Conservation (phyloP, 2,888 invertebrate species). For the Diadromus collaris region DNA sequence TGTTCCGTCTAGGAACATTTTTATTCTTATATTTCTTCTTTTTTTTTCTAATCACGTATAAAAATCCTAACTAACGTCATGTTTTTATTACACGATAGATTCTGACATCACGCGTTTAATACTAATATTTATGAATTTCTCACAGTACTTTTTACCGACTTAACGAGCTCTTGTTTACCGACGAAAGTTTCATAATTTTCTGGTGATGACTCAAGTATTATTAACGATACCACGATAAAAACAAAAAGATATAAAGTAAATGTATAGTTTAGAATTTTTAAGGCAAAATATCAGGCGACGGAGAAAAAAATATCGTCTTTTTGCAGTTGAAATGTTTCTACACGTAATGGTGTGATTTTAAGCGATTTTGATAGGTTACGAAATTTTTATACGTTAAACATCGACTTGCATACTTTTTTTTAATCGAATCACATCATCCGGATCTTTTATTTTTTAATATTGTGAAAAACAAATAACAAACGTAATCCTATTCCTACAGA, state of each 20-base stretch:
- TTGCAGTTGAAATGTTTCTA: constrained; percentile 35
- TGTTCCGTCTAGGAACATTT: constrained; percentile 24
- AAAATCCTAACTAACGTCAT: constrained; percentile 18
- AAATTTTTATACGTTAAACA: constrained; percentile 26
- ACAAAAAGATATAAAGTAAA: constrained; percentile 7
- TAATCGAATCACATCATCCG: not conserved
- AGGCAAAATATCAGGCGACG: constrained; percentile 33
- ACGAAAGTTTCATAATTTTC: constrained; percentile 27
- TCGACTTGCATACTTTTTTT: constrained; percentile 12
- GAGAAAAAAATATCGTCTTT: constrained; percentile 7
- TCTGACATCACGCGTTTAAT: not conserved
- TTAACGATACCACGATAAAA: constrained; percentile 47
- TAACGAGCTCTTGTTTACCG: constrained; percentile 6
- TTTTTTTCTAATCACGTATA: constrained; percentile 46
- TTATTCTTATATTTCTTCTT: not conserved
- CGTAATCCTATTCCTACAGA: constrained; percentile 46
- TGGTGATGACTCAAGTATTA: constrained; percentile 51
- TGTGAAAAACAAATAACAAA: constrained; percentile 11
- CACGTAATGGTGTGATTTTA: constrained; percentile 20
- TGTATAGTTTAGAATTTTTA: constrained; percentile 34
- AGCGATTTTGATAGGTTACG: constrained; percentile 19
- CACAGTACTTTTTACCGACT: constrained; percentile 22
- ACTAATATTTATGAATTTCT: constrained; percentile 10
- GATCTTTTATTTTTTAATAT: not conserved
- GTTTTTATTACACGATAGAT: constrained; percentile 13